phyloP scores from a whole-genome alignment of 2,888 invertebrate species.

The Lepidonotus clava region DNA sequence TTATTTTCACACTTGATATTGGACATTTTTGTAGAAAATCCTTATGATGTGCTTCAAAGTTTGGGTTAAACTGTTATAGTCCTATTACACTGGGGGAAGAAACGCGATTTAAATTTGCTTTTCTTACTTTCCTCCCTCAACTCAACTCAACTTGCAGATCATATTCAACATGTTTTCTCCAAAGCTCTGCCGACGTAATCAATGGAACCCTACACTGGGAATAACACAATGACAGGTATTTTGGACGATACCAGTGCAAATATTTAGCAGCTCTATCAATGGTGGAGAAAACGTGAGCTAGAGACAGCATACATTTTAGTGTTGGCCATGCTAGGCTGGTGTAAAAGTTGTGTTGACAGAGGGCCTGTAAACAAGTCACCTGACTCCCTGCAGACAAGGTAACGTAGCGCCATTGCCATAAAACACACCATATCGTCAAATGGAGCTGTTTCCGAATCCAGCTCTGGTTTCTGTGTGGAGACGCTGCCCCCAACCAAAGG shows the following conservation, averaged over 20 bases:
- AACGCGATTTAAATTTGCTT: no score
- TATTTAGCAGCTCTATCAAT: slow-evolving; percentile 22
- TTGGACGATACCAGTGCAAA: slow-evolving; percentile 15
- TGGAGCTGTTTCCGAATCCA: slow-evolving; percentile 1
- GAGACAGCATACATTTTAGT: not conserved
- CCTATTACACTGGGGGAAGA: no score
- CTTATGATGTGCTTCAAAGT: no score
- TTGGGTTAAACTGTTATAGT: no score
- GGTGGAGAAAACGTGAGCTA: not conserved
- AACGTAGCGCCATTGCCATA: not conserved
- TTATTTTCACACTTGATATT: no score
- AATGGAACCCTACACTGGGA: not conserved
- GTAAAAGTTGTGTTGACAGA: slow-evolving; percentile 24
- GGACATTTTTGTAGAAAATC: no score
- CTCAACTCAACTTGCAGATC: no score
- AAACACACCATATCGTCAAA: not conserved
- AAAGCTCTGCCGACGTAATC: no score
- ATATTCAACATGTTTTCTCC: no score
- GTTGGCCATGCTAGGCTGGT: not conserved
- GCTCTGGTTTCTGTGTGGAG: not conserved
- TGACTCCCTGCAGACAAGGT: not conserved
- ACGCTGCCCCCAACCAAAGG: not conserved
- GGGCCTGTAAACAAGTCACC: not conserved
- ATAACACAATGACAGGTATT: slow-evolving; percentile 28
- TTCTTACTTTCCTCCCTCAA: no score